Conservation (phyloP, 2,888 invertebrate genomes). For the Drosophila borborema region DNA sequence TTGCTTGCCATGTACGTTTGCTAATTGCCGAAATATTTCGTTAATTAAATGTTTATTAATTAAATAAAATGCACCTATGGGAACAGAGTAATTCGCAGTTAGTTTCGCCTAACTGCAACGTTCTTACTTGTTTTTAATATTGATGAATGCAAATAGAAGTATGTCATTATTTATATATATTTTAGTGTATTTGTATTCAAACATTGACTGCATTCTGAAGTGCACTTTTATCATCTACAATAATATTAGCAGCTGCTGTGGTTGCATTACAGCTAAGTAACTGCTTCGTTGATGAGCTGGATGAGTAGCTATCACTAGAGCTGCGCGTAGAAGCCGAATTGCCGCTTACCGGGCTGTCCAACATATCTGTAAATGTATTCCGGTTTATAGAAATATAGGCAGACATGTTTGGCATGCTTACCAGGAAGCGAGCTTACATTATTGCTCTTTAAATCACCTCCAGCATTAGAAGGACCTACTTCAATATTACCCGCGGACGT, state of each 20-base stretch:
- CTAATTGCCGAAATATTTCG: too few relatives aligned
- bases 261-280: conserved; percentile 87
- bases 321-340: conserved; percentile 87
- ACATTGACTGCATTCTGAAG: conserved; percentile 84
- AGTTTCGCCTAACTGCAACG: too few relatives aligned
- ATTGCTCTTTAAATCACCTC: conserved; percentile 85
- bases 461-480: conserved; percentile 61
- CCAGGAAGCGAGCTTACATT: conserved; percentile 88
- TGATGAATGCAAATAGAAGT: too few relatives aligned
- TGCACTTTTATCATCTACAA: conserved; percentile 83
- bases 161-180: neutral
- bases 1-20: too few relatives aligned
- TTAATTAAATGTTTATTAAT: too few relatives aligned
- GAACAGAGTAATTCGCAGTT: too few relatives aligned
- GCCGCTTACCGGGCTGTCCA: conserved; percentile 89
- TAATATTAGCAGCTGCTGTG: conserved; percentile 81
- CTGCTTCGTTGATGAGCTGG: conserved; percentile 92
- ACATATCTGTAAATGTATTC: conserved; percentile 71
- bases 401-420: conserved; percentile 64
- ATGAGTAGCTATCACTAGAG: conserved; percentile 93
- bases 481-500: conserved; percentile 84
- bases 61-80: too few relatives aligned
- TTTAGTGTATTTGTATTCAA: conserved; percentile 50
- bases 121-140: too few relatives aligned
- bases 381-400: neutral